Base-by-base conservation (phyloP, 2,888 invertebrate species). In the Hydraecia micacea region DNA sequence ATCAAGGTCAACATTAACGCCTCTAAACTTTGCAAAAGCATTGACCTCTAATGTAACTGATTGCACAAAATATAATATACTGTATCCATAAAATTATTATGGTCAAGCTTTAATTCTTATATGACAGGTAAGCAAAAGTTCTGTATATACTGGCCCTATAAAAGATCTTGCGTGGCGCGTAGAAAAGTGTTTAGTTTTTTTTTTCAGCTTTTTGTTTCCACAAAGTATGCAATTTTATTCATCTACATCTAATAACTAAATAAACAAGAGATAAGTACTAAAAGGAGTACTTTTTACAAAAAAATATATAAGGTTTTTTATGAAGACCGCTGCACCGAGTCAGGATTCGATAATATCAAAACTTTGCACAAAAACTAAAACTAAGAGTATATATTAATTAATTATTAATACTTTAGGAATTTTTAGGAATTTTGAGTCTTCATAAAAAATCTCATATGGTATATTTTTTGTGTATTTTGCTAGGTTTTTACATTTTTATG, bases 401-500 rank as follows among this genome's bases (percentile, higher is more conserved):
- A 71, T 68, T 65, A 68, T 39, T 73, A 87, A 81, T 78, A 74
- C 71, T 75, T 84, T 84, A 88, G 84, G 83, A 85, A 79, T 84
- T 86, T 83, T 15, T 79, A 75, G 80, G 76, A 75, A 72, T 85
- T 72, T 81, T 39, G 25, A 36, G 82, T 87, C 92, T 91, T 90
- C 91, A 91, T 90, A 93, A 93, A 92, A 92, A 91, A 91, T 86
- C 88, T 86, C 87, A 90, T 88, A 86, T 67, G 74, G 77, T 88
- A 63, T 79, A 76, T 90, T 91, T 94, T 95, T 95, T 95, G 95
- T 94, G 91, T 88, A 90, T 95, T 95, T 95, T 95, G 89, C 92
- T 91, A 92, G 78, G 81, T 94, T 95, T 95, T 95, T 93, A 91
- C 86, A 90, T 95, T 95, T 96, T 95, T 94, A 92, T 94, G 89